Evolutionary conservation across 2,888 invertebrate species (phyloP), one percentile per base, ranked within the genome.

Genomic region (Pseudanteris insignis): DNA sequence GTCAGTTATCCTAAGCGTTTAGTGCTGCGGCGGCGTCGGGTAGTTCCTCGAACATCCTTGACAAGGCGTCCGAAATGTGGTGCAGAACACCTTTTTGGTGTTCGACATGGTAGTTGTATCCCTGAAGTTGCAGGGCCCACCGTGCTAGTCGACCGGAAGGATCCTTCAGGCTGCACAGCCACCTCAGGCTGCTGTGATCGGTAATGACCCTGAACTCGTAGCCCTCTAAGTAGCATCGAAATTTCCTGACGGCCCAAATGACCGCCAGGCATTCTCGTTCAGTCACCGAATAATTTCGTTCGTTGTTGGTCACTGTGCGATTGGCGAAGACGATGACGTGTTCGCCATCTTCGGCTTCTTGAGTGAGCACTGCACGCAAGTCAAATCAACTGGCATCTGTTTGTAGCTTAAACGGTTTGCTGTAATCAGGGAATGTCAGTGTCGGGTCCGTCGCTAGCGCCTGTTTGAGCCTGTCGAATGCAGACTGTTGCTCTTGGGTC

Each of bases 101-200:
- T 13, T 7, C 30, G 13, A 30, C 18, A 4, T 18, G 4, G 18
- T 18, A 30, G 7, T 12, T 8, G 8, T 8, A 5, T 15, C 14
- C 33, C 9, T 33, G 33, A 2, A 33, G n/a, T 4, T 33, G 2
- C 21, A 21, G 21, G 1, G 34, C 6, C 34, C 34, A 36, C 1
- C 34, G 18, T 3, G 11, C 34, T 4, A 36, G 7, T 7, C 34
- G 34, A 1, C 21, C 34, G 10, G 34, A 9, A 8, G 15, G 33
- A 33, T 33, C 33, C n/a, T 33, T 33, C 15, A 33, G 10, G n/a
- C 9, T 33, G 33, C 15, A n/a, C 1, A 33, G 6, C 15, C 33
- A 33, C 2, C 13, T 10, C 6, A 32, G 14, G 32, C 36, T 37
- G n/a, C 36, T 24, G 13, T 37, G 25, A 11, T 37, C 18, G 18